Percentiles rank a stretch among this genome's conserved stretches.
These are phyloP conservation scores for Ichneumoninae sp. DNA, from an alignment of 2,888 invertebrate species.

Conservation along the genomic window DNA sequence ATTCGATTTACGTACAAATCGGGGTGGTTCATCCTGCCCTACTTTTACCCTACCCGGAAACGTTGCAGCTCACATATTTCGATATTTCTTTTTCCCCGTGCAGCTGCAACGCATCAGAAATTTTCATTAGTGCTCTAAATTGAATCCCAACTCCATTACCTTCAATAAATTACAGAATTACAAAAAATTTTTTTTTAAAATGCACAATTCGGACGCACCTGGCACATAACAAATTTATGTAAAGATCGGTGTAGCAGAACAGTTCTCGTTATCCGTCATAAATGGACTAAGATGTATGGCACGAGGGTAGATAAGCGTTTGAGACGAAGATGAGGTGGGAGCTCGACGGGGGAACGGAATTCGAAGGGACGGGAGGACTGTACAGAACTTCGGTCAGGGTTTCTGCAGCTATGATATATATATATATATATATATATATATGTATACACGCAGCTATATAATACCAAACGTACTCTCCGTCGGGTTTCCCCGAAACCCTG, in stretches of 20 bases:
- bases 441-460: slow-evolving; percentile 4
- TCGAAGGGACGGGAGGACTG: slow-evolving; percentile 21
- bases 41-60: too few species aligned
- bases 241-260: neutral
- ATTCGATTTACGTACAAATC: neutral
- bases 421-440: slow-evolving; percentile 18
- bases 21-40: too few species aligned
- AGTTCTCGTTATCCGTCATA: neutral
- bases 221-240: neutral
- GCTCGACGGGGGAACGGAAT: slow-evolving; percentile 22
- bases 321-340: slow-evolving; percentile 17
- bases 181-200: neutral
- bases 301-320: slow-evolving; percentile 2
- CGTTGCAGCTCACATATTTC: neutral
- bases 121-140: neutral
- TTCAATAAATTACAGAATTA: neutral
- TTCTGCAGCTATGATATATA: slow-evolving; percentile 10
- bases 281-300: slow-evolving; percentile 3
- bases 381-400: slow-evolving; percentile 44
- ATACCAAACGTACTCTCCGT: slow-evolving; percentile 24
- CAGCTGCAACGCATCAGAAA: neutral
- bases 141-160: neutral
- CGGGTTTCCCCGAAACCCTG: slow-evolving; percentile 52
- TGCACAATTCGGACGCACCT: neutral
- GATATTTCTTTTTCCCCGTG: neutral